Evolutionary conservation across 2,797 vertebrate species (phyloP).

Genomic region (Neoniphon sammara): DNA sequence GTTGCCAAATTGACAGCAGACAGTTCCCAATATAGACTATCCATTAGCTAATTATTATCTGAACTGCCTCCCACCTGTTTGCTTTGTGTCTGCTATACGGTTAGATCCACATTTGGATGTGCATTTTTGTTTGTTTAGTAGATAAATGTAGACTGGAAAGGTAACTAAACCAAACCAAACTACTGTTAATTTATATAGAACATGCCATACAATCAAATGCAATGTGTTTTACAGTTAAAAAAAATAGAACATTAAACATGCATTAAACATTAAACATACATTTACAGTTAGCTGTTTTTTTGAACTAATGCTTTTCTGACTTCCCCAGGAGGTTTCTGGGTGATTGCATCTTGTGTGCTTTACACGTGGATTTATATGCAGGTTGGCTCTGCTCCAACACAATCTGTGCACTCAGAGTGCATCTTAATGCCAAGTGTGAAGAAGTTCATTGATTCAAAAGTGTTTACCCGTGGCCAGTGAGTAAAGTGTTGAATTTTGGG

Average conservation of each 20-base stretch:
- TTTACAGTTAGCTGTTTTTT: conserved; percentile 11
- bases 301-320: not conserved
- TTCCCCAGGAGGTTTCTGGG: conserved; percentile 26
- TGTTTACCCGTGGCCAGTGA: conserved; percentile 53
- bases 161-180: too few species aligned
- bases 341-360: conserved; percentile 27
- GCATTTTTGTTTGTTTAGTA: not conserved
- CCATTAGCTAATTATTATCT: not conserved
- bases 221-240: too few species aligned
- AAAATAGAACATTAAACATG: too few species aligned
- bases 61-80: conserved; percentile 4
- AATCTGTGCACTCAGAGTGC: conserved; percentile 32
- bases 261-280: too few species aligned
- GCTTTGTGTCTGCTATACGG: not conserved
- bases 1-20: not conserved
- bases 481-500: conserved; percentile 50
- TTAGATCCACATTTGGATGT: not conserved
- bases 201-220: too few species aligned
- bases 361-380: conserved; percentile 37
- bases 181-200: too few species aligned
- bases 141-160: not conserved
- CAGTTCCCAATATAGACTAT: not conserved
- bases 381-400: conserved; percentile 47
- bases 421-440: conserved; percentile 44
- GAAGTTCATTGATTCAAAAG: conserved; percentile 58